Evolutionary conservation across 2,113 vertebrate species (phyloP).

Genomic region (Pachycephala philippinensis): DNA sequence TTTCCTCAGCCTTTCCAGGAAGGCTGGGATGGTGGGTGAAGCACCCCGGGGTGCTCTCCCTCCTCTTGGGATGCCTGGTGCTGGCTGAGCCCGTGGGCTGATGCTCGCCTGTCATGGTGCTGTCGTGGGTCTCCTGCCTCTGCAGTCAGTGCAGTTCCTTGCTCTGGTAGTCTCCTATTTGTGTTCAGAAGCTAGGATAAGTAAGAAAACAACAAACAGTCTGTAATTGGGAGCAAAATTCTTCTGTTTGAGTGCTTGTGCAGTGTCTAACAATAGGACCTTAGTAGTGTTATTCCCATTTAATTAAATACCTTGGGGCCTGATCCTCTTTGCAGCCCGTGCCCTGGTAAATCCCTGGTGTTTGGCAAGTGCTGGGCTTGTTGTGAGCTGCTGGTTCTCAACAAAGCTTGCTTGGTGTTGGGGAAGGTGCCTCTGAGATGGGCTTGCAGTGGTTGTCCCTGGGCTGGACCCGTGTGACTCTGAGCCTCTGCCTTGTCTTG

Average conservation of each 20-base stretch:
- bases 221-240: not conserved
- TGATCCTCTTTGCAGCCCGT: not conserved
- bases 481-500: not conserved
- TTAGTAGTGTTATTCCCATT: not conserved
- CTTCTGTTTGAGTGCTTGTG: not conserved
- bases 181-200: not conserved
- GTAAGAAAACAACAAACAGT: not conserved
- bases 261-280: not conserved
- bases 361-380: not conserved
- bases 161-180: not conserved
- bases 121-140: not conserved
- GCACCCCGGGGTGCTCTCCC: not conserved
- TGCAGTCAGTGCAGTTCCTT: not conserved
- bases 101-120: accelerated
- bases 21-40: not conserved
- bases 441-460: not conserved
- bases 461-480: accelerated
- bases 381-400: not conserved
- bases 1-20: not conserved
- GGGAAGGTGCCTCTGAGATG: no score
- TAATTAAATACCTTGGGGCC: not conserved
- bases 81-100: not conserved
- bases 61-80: not conserved
- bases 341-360: not conserved
- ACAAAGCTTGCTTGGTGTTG: accelerated